Evolutionary conservation across 2,797 vertebrate species (phyloP).

Genomic region (Catamblyrhynchus diadema): DNA sequence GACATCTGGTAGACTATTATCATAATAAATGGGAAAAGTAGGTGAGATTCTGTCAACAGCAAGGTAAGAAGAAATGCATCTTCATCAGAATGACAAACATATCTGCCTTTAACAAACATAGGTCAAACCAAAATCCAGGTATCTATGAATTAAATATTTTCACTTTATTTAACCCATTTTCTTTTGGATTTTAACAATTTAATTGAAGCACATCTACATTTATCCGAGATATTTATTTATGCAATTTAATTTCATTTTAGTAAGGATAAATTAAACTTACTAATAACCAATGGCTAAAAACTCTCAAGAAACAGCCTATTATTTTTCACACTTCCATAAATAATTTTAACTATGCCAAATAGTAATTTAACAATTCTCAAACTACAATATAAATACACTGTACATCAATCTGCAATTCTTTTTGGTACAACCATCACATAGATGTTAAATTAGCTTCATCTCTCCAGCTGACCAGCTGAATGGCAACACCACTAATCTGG

Average conservation of each 20-base stretch:
- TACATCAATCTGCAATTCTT: not conserved
- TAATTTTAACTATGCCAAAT: not conserved
- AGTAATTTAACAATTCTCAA: not conserved
- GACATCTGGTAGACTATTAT: slow-evolving; percentile 65
- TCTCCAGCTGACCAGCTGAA: not conserved
- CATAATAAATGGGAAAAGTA: slow-evolving; percentile 71
- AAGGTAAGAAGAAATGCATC: slow-evolving; percentile 55
- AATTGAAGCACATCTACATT: not conserved
- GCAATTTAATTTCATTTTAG: not conserved
- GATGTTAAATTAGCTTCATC: not conserved
- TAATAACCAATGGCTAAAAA: not conserved
- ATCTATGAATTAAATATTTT: slow-evolving; percentile 36
- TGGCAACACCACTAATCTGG: not conserved
- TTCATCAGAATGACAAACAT: slow-evolving; percentile 68
- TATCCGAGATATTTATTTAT: not conserved
- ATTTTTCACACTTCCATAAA: not conserved
- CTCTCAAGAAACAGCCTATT: not conserved
- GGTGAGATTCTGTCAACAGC: slow-evolving; percentile 63
- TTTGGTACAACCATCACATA: not conserved
- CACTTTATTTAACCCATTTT: not conserved
- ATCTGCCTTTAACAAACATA: slow-evolving; percentile 57
- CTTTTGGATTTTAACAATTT: not conserved
- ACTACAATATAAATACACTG: not conserved
- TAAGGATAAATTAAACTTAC: not conserved
- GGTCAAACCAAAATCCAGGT: slow-evolving; percentile 49